These are phyloP conservation scores for Galemys pyrenaicus DNA, from an alignment of 2,113 vertebrate genomes.

Conservation along the genomic window DNA sequence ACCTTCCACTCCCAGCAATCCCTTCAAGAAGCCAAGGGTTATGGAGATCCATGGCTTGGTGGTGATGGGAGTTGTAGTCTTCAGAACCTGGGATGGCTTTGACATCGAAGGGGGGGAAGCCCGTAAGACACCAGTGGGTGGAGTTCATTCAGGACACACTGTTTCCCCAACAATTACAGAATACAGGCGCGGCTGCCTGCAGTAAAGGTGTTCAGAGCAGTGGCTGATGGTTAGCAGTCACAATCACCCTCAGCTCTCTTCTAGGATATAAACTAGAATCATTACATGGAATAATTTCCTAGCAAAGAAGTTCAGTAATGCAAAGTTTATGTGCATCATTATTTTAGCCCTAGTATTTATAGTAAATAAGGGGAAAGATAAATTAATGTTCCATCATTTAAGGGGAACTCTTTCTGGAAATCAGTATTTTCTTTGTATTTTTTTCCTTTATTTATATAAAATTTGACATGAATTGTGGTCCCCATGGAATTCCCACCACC, in stretches of 20 bases:
- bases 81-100: no score
- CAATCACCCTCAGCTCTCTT: background rate
- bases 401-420: background rate
- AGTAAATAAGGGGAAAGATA: background rate
- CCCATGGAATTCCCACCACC: no score
- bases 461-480: no score
- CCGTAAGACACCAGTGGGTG: no score
- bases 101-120: no score
- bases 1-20: no score
- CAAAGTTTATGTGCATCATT: background rate
- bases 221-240: background rate
- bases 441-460: no score
- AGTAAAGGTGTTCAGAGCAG: background rate
- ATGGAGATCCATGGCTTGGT: no score
- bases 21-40: no score
- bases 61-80: no score
- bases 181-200: background rate
- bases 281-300: conserved; percentile 29
- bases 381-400: background rate
- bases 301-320: background rate
- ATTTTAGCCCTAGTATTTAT: background rate
- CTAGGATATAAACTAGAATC: background rate
- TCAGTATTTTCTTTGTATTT: background rate
- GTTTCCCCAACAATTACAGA: background rate
- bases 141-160: no score